Conservation (phyloP, 2,113 vertebrate genomes). For the Pagrus major region DNA sequence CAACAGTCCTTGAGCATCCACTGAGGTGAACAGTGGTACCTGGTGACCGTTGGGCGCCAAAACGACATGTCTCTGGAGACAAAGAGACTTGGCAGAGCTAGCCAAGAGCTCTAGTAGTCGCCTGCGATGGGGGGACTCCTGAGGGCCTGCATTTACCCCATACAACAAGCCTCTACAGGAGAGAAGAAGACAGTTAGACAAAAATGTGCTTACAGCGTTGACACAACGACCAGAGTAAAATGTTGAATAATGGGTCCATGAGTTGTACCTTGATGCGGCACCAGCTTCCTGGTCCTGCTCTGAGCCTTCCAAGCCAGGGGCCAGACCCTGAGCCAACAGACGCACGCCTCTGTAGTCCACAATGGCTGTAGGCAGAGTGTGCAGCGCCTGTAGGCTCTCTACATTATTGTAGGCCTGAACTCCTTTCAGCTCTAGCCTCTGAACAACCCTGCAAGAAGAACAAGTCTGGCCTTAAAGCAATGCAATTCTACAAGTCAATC, state of each 20-base stretch:
- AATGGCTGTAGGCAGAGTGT: conserved; percentile 86
- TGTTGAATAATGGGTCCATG: not conserved
- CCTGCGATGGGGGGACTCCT: conserved; percentile 81
- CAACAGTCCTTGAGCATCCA: conserved; percentile 86
- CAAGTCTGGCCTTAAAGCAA: not conserved
- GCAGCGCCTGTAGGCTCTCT: conserved; percentile 78
- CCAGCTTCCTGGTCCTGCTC: conserved; percentile 74
- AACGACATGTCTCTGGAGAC: conserved; percentile 81
- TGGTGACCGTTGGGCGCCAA: conserved; percentile 72
- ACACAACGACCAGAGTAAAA: not conserved
- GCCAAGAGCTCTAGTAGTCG: conserved; percentile 82
- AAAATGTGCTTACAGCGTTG: not conserved
- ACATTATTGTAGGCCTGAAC: conserved; percentile 85
- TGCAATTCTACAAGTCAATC: not conserved
- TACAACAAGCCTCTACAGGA: conserved; percentile 82
- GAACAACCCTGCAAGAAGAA: conserved; percentile 74
- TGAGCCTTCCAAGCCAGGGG: conserved; percentile 83
- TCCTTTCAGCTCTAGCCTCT: conserved; percentile 84
- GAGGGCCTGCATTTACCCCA: conserved; percentile 79
- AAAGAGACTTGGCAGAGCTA: conserved; percentile 80
- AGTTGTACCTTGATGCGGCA: conserved; percentile 62
- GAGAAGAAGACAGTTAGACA: not conserved
- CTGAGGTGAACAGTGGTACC: conserved; percentile 84
- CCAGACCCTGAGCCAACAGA: conserved; percentile 86
- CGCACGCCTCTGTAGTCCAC: conserved; percentile 88